Evolutionary conservation across 2,113 vertebrate species (phyloP).

Genomic region (Microcebus murinus): DNA sequence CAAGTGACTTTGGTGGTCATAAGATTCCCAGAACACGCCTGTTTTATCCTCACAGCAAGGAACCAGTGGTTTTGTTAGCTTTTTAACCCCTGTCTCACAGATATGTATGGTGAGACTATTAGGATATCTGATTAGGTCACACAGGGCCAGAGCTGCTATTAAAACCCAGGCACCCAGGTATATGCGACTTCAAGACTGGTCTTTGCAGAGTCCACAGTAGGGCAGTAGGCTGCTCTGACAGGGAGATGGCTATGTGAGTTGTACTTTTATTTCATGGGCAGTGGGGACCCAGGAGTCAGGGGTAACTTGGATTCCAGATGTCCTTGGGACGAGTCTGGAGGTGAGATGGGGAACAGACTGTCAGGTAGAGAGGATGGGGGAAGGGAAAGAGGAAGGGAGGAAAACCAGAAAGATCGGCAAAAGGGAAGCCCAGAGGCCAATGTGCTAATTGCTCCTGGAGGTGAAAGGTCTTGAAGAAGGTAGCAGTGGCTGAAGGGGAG

Average conservation of each 20-base stretch:
- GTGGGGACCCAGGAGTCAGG: not conserved
- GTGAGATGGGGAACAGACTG: not conserved
- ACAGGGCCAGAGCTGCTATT: not conserved
- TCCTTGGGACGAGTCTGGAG: not conserved
- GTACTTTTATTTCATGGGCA: not conserved
- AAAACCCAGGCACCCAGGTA: not conserved
- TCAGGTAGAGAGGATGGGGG: not conserved
- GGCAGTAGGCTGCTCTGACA: not conserved
- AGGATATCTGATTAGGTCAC: not conserved
- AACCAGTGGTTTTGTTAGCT: not conserved
- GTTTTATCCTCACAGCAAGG: not conserved
- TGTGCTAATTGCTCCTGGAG: not conserved
- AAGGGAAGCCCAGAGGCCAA: not conserved
- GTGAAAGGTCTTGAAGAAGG: not conserved
- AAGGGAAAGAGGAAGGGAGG: not conserved
- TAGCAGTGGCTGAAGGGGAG: not conserved
- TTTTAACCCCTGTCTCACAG: not conserved
- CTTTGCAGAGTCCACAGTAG: not conserved
- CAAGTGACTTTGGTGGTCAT: not conserved
- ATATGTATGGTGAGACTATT: not conserved
- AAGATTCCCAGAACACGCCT: not conserved
- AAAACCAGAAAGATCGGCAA: not conserved
- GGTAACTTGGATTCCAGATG: not conserved
- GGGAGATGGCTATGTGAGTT: not conserved
- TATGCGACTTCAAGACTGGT: not conserved